Base-by-base conservation (phyloP, 2,888 invertebrate genomes). In the Drosophila setosimentum region DNA sequence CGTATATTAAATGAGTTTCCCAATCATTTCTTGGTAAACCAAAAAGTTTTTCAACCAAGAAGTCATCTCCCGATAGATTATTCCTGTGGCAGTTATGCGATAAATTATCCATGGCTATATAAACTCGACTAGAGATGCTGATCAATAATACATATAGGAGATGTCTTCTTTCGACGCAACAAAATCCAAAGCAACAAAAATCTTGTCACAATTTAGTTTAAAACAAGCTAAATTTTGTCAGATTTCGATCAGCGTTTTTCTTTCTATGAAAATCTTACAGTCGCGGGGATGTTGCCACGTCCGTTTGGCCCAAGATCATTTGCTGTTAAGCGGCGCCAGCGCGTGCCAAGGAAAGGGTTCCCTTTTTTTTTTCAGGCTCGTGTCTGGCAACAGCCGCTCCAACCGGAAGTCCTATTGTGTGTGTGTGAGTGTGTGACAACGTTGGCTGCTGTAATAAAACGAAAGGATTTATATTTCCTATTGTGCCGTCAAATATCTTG, bases 381-480 rank as follows among this genome's bases (percentile, higher is more conserved):
- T 82, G 82, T 55, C 72, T 40, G 70, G 50, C 66, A 68, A 65
- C 74, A 78, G 80, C 63, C 73, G 80, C 71, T 76, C 58, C 58
- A 72, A 40, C 21, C 88, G 86, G 87, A 88, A 90, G 83, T 89
- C 73, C 81, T 70, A 72, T 53, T 10, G 11, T 53, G 13, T 42
- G 21, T 29, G 16, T 53, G 51, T 33, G 21, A 35, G 45, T 53
- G 16, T 53, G 24, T 55, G 55, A 54, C 64, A 18, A 13, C 33
- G 50, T 33, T 65, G 64, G 63, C 66, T 48, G 67, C 21, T 74
- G 85, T 74, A 85, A 89, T 89, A 87, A 89, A 90, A 90, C 81
- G 90, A 90, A 89, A 87, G 89, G 90, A 89, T 89, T 89, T 90
- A 89, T 89, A 87, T 90, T 86, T 89, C 89, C 90, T 68, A 83